These are phyloP conservation scores for Montipora capitata DNA, from an alignment of 92 coral and sea anemone genomes.

Conservation along the genomic window DNA sequence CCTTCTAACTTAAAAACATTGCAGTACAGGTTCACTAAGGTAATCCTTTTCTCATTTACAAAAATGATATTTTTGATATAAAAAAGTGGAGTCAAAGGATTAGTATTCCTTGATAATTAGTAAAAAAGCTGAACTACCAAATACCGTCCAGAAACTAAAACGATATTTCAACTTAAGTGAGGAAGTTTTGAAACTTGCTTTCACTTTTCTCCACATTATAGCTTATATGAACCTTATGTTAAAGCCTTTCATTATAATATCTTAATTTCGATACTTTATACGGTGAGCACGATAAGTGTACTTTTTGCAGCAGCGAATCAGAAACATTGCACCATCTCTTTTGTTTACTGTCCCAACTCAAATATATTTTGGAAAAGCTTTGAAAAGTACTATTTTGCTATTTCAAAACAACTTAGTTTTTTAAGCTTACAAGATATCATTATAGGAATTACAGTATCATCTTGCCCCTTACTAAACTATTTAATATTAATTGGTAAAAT, in stretches of 20 bases:
- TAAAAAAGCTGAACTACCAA: neutral
- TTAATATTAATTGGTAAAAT: constrained; percentile 22
- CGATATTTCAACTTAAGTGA: neutral
- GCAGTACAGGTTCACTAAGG: constrained; percentile 13
- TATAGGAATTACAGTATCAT: neutral
- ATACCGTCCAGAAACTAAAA: neutral
- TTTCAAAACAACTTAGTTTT: neutral
- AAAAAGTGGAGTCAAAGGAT: constrained; percentile 17
- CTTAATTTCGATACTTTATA: neutral
- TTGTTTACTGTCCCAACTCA: neutral
- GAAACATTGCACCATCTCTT: neutral
- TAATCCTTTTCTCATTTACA: constrained; percentile 2
- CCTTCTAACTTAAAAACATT: neutral
- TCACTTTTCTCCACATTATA: too few species aligned
- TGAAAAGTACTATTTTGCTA: neutral
- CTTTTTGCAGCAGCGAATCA: neutral
- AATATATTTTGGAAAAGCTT: neutral
- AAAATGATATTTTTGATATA: neutral
- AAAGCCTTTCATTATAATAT: neutral
- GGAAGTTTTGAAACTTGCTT: neutral
- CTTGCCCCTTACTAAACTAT: constrained; percentile 5
- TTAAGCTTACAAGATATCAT: neutral
- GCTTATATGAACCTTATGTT: neutral
- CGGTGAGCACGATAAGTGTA: constrained; percentile 7
- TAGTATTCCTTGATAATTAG: neutral